Evolutionary conservation across 2,797 vertebrate species (phyloP).

Genomic region (Sebastes jordani): DNA sequence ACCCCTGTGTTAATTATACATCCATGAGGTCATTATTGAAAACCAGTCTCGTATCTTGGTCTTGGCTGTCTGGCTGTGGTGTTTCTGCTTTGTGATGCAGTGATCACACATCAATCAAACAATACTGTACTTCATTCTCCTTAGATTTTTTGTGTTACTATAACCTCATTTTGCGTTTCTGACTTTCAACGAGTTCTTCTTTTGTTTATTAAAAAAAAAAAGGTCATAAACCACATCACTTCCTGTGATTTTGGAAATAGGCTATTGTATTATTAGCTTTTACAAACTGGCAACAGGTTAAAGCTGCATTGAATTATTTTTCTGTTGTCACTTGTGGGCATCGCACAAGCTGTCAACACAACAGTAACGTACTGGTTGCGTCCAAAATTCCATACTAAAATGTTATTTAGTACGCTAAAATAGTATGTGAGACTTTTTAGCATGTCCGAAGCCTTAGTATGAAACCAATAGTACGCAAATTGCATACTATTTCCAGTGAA

Average conservation of each 20-base stretch:
- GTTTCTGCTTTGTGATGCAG: not conserved
- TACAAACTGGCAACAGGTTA: not conserved
- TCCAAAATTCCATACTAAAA: too few species aligned
- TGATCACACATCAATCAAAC: not conserved
- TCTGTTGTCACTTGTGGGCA: not conserved
- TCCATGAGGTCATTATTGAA: slow-evolving; percentile 2
- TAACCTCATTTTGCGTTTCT: too few species aligned
- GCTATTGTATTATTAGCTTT: too few species aligned
- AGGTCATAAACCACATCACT: not conserved
- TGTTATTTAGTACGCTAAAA: too few species aligned
- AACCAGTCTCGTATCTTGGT: not conserved
- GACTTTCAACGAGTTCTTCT: not conserved
- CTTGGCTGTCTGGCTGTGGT: not conserved
- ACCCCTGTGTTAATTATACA: slow-evolving; percentile 17
- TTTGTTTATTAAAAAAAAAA: not conserved
- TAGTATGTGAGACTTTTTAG: too few species aligned
- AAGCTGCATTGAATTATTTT: not conserved
- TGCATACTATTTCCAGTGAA: too few species aligned
- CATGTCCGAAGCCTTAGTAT: too few species aligned
- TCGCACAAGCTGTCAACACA: not conserved
- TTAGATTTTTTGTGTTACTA: not conserved
- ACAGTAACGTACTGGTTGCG: too few species aligned
- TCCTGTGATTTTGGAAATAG: not conserved
- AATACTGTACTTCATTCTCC: not conserved
- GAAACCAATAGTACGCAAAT: too few species aligned